These are phyloP conservation scores for Lydus trimaculatus DNA, from an alignment of 2,888 invertebrate species.

Conservation along the genomic window DNA sequence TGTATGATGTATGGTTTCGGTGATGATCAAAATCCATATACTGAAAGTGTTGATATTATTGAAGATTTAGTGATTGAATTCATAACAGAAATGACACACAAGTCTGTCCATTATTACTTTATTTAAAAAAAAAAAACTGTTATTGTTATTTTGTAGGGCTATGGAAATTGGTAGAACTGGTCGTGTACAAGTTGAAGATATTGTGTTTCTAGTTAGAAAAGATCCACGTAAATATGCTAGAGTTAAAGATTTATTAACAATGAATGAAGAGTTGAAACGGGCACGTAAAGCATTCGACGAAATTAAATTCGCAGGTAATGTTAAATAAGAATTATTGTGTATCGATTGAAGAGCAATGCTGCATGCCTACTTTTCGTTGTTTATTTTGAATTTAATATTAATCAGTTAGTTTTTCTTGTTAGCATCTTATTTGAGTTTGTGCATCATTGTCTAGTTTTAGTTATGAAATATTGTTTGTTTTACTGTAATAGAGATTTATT, in stretches of 20 bases:
- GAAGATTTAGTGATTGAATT: slow-evolving; percentile 98
- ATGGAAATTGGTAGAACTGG: slow-evolving; percentile 98
- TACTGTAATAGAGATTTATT: background rate
- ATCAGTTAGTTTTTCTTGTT: background rate
- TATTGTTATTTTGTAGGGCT: slow-evolving; percentile 68
- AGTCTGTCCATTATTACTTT: slow-evolving; percentile 61
- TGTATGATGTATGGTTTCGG: slow-evolving; percentile 99
- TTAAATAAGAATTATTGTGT: slow-evolving; percentile 39
- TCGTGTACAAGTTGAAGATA: slow-evolving; percentile 97
- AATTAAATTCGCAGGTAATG: slow-evolving; percentile 91
- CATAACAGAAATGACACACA: slow-evolving; percentile 91
- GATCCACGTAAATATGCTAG: slow-evolving; percentile 96
- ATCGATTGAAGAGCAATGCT: background rate
- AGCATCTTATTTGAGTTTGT: background rate
- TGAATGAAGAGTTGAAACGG: slow-evolving; percentile 99
- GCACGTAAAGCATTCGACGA: slow-evolving; percentile 99
- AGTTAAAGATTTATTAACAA: slow-evolving; percentile 94
- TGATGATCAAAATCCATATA: slow-evolving; percentile 98
- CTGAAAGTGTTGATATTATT: slow-evolving; percentile 96
- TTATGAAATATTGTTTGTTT: background rate
- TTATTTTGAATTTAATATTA: background rate
- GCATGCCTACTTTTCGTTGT: background rate
- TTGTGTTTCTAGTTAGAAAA: slow-evolving; percentile 94
- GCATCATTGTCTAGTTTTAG: background rate
- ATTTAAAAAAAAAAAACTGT: background rate